Base-by-base conservation (phyloP, 1,140 invertebrate species). In the Hypsibius dujardini region DNA sequence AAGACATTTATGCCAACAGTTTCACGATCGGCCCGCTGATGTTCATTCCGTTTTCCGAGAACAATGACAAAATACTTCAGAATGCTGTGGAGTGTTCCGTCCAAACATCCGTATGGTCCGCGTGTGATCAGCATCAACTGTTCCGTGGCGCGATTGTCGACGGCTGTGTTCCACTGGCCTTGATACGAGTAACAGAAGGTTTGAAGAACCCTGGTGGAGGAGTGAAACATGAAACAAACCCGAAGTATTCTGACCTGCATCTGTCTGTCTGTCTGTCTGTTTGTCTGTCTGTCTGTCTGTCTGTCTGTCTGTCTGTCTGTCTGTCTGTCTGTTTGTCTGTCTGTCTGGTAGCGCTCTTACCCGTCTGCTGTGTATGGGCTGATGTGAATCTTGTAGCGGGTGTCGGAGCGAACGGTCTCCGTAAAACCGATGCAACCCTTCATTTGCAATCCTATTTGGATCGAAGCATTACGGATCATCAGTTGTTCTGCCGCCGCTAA, bases 151-250 rank as follows among this genome's bases (percentile, higher is more conserved):
- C 62, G 12, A 3, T 7, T 67, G 42, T 67, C 45, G 62, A 67
- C 42, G 7, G 42, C 62, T 3, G 3, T 42, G 62, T 67, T 67
- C 3, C 3, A 14, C 62, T 67, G 62, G 3, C 62, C 62, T 3
- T 12, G 62, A 67, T 67, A 67, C 7, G 62, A 67, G 42, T 14
- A 67, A 67, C 62, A 67, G 62, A 67, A 67, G 12, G 62, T 67
- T 42, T 67, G 62, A 42, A 67, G 62, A 7, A 67, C 62, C 45
- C 62, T 67, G 42, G 7, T 3, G 42, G 45, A 67, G n/a, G n/a
- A n/a, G n/a, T n/a, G n/a, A n/a, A n/a, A n/a, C n/a, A n/a, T n/a
- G n/a, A n/a, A n/a, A n/a, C n/a, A n/a, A n/a, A n/a, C n/a, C n/a
- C n/a, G n/a, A n/a, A n/a, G n/a, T n/a, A n/a, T n/a, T n/a, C n/a